Evolutionary conservation across 2,888 invertebrate genomes (phyloP), one percentile per base, ranked within the genome.

Genomic region (Ormyrus nitidulus): DNA sequence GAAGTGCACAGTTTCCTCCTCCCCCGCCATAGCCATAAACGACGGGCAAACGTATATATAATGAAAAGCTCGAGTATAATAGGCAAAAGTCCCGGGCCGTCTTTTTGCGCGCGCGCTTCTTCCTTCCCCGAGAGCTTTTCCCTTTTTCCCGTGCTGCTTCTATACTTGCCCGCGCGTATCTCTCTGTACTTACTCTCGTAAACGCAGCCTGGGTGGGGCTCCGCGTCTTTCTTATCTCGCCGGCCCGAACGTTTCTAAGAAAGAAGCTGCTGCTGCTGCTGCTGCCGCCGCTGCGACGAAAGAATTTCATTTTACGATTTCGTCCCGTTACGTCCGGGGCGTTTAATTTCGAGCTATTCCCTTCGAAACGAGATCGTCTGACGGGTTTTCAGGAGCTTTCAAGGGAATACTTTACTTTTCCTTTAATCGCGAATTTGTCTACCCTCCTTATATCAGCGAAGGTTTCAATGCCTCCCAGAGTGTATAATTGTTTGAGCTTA

Each of bases 261-360:
- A 5, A 44, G 11, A 13, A 13, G 61, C 44, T 9, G 62, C 34
- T 34, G 34, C 34, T 51, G 19, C 53, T 19, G 19, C 19, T 1
- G 49, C 13, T 51, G 8, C 49, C 0, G 19, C 19, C 19, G 19
- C 19, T 9, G 44, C 56, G 56, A 65, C 54, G 59, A 51, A 74
- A 69, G 74, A 79, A 79, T 79, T 79, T 69, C 79, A 79, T 79
- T 79, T 74, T 79, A 79, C 79, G 61, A 79, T 79, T 72, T 73
- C 13, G n/a, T 10, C 46, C 13, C 51, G 51, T 19, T 19, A 2
- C 48, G 58, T 8, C 48, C 9, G 44, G 34, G 48, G 9, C 59
- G 64, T 72, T 78, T 76, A 76, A 69, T 76, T 76, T 62, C 76
- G n/a, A 62, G 51, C 66, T 19, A 75, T 75, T 76, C 13, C 13